Evolutionary conservation across 1,140 invertebrate species (phyloP).

Genomic region (Doryteuthis pealeii): DNA sequence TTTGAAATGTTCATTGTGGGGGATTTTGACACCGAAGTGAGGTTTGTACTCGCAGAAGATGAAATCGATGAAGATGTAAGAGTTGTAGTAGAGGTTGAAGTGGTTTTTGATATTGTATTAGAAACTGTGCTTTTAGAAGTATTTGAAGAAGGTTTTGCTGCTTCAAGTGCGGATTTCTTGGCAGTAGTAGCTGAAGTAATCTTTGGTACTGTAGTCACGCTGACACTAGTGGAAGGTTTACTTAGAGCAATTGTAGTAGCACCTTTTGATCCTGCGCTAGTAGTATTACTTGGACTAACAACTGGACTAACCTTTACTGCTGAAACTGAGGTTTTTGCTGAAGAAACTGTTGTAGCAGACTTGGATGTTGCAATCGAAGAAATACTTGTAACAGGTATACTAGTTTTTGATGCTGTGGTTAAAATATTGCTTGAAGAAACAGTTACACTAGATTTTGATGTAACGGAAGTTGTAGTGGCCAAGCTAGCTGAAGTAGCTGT

Average conservation of each 20-base stretch:
- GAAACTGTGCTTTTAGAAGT: slow-evolving; percentile 22
- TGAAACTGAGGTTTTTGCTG: no score
- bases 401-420: neutral
- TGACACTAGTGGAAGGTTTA: neutral
- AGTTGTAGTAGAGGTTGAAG: slow-evolving; percentile 18
- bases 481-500: neutral
- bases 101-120: slow-evolving; percentile 17
- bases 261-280: neutral
- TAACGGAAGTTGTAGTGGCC: neutral
- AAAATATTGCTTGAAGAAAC: neutral
- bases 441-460: neutral
- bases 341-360: neutral
- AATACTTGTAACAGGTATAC: neutral
- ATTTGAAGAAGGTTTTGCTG: slow-evolving; percentile 14
- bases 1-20: no score
- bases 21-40: no score
- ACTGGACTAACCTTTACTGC: no score
- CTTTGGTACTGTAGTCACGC: neutral
- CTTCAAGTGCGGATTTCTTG: slow-evolving; percentile 15
- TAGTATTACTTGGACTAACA: neutral
- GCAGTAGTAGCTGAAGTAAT: slow-evolving; percentile 19
- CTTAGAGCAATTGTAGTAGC: neutral
- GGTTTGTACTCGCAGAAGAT: no score
- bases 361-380: neutral
- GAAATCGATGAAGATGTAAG: neutral